These are phyloP conservation scores for Pachypanchax playfairii DNA, from an alignment of 2,113 vertebrate species.

Conservation along the genomic window DNA sequence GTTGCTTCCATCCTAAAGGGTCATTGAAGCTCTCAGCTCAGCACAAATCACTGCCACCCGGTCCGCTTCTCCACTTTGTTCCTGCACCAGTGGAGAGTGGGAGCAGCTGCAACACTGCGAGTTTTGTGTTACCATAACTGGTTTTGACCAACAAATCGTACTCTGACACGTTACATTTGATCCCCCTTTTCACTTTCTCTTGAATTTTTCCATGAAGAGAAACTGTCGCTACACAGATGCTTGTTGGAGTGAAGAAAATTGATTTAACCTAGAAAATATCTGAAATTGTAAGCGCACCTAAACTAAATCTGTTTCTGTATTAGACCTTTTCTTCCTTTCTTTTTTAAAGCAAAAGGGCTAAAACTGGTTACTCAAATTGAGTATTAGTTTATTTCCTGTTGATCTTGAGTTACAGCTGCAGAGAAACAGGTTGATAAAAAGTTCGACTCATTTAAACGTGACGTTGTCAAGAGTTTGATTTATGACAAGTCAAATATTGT, in stretches of 20 bases:
- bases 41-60: slow-evolving; percentile 58
- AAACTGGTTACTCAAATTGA: background rate
- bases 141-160: slow-evolving; percentile 33
- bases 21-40: slow-evolving; percentile 13
- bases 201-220: background rate
- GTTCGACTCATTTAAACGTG: background rate
- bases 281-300: background rate
- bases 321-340: too few relatives aligned
- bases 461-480: slow-evolving; percentile 58
- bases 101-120: slow-evolving; percentile 39
- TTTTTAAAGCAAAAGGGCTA: background rate
- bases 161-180: slow-evolving; percentile 51
- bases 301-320: too few relatives aligned
- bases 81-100: background rate
- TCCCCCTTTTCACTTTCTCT: slow-evolving; percentile 30
- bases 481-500: slow-evolving; percentile 7
- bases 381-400: background rate
- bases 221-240: background rate
- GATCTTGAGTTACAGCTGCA: background rate
- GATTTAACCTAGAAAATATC: background rate
- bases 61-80: slow-evolving; percentile 1
- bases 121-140: slow-evolving; percentile 34
- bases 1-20: slow-evolving; percentile 12
- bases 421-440: background rate
- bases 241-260: background rate